Base-by-base conservation (phyloP, 2,113 vertebrate genomes). In the Asarcornis scutulata region DNA sequence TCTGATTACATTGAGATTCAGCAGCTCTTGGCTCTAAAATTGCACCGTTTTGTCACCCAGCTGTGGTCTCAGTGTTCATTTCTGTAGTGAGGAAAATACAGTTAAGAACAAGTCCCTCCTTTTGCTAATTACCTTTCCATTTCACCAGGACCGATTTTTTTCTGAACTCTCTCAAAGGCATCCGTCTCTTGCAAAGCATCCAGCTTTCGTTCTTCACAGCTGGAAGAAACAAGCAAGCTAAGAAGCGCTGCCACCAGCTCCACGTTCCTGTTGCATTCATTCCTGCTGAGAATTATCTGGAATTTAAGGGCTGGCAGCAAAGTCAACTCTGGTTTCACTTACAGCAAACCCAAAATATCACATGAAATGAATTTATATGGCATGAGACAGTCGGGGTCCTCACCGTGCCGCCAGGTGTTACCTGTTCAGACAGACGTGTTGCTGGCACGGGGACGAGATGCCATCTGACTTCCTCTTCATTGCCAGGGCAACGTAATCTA, bases 401-500 rank as follows among this genome's bases (percentile, higher is more conserved):
- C 31, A 1, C 16, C 2, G 7, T 0, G 1, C 31, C 17, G 34
- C 18, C 18, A 17, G 5, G 46, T 1, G 5, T 95, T 97, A 97
- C 97, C 96, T 97, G 89, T 27, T 95, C 46, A 80, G 73, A 40
- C 59, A 89, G 72, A 97, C 21, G 64, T 31, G 93, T 9, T 97
- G 93, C 66, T 96, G 96, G 76, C 95, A 89, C 0, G 67, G 91
- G 53, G 91, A 82, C 64, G 93, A 76, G 79, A 73, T 42, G 64
- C 78, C 92, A 76, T 96, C 95, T 52, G 95, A 89, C 44, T 88
- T 97, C 89, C 91, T 97, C 89, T 97, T 97, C 90, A 86, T 32
- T 8, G 92, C 52, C 81, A 95, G 82, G 72, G 83, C 73, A 66
- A 84, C 2, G 0, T 59, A 95, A 91, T 96, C 97, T 97, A 76